phyloP scores from a whole-genome alignment of 2,888 invertebrate species.

The Trichopoda pennipes region DNA sequence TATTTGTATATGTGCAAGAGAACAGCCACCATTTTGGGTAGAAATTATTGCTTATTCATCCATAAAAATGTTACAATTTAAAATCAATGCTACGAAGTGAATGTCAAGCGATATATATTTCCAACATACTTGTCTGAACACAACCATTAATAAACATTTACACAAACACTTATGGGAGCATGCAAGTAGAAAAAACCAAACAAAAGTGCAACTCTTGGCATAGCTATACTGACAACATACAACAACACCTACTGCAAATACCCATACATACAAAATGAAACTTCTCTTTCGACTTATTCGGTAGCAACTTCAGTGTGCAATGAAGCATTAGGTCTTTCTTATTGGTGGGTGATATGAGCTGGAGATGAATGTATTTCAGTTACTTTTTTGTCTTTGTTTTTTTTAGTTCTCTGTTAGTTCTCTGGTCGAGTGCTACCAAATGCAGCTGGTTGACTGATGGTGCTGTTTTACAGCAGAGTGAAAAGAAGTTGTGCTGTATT shows the following conservation, averaged over 20 bases:
- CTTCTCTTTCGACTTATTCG: constrained; percentile 2
- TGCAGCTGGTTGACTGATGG: constrained; percentile 53
- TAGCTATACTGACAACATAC: constrained; percentile 43
- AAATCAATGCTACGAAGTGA: constrained; percentile 71
- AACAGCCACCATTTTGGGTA: constrained; percentile 60
- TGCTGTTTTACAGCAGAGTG: constrained; percentile 23
- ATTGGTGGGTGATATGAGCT: not conserved
- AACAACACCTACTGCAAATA: constrained; percentile 3
- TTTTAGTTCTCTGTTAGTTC: constrained; percentile 29
- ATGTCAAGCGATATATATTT: constrained; percentile 70
- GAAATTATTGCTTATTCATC: constrained; percentile 67
- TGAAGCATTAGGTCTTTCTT: constrained; percentile 56
- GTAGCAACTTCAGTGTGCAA: constrained; percentile 27
- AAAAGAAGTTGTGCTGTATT: constrained; percentile 1
- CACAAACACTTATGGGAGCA: constrained; percentile 4
- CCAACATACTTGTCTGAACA: constrained; percentile 50
- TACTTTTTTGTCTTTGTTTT: not conserved
- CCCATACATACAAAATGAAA: constrained; percentile 4
- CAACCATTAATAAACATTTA: constrained; percentile 16
- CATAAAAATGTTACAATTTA: constrained; percentile 69
- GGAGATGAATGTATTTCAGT: not conserved
- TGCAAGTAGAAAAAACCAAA: not conserved
- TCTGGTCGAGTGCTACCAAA: constrained; percentile 45
- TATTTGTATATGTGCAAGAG: constrained; percentile 27
- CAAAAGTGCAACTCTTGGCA: not conserved